These are phyloP conservation scores for Kobus ellipsiprymnus DNA, from an alignment of 2,113 vertebrate species.

Conservation along the genomic window DNA sequence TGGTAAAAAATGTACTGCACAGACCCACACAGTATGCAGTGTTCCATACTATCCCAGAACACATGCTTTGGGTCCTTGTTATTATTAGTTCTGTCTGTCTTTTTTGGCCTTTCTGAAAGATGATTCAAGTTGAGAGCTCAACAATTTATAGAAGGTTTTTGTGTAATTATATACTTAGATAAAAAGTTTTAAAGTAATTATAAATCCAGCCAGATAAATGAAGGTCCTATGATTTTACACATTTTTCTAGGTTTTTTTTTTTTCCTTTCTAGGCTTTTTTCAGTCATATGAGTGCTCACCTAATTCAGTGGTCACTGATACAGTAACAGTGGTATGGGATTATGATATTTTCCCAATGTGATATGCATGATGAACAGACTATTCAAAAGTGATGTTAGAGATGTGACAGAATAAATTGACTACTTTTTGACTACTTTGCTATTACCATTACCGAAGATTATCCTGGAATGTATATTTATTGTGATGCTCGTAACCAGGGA, in stretches of 20 bases:
- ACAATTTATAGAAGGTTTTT: not conserved
- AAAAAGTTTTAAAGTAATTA: constrained; percentile 45
- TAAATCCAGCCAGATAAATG: not conserved
- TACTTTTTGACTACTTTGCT: not conserved
- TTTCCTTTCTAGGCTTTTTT: not conserved
- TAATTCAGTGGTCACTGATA: not conserved
- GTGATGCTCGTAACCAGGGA: not conserved
- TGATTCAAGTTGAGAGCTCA: not conserved
- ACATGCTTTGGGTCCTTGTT: not conserved
- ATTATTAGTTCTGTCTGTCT: not conserved
- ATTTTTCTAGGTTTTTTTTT: not conserved
- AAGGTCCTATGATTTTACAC: not conserved
- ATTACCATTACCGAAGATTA: not conserved
- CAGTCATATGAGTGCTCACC: not conserved
- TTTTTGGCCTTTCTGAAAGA: not conserved
- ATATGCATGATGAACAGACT: not conserved
- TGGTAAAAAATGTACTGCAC: not conserved
- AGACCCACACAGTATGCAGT: not conserved
- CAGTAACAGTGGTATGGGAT: not conserved
- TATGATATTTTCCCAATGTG: not conserved
- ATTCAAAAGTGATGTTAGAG: not conserved
- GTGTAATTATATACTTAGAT: not conserved
- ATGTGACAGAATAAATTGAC: not conserved
- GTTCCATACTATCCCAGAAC: not conserved
- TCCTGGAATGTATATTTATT: not conserved